A percentile compares a stretch with the other conserved stretches of the same genome.
phyloP scores from a whole-genome alignment of 2,113 vertebrate species.

The Aegotheles bennettii region DNA sequence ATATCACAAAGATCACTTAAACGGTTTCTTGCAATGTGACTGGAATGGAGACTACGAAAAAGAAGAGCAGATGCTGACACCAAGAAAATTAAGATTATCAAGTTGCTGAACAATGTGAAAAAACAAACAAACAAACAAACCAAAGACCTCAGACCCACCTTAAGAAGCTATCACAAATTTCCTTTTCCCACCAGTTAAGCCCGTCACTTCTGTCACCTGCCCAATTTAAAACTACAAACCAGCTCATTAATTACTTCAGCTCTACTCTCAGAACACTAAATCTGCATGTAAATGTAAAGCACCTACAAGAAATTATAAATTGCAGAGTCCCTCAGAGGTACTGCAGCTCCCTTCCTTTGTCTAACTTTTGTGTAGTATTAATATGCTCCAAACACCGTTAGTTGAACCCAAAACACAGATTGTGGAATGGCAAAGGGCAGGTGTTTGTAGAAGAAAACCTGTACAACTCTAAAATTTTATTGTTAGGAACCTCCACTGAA shows the following conservation, averaged over 20 bases:
- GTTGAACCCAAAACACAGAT: neutral
- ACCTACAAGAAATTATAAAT: neutral
- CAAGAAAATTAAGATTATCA: neutral
- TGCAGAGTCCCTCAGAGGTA: neutral
- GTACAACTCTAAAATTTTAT: neutral
- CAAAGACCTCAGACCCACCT: neutral
- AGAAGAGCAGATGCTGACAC: neutral
- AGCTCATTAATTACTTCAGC: neutral
- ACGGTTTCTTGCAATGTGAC: neutral
- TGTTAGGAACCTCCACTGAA: neutral
- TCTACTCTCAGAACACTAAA: neutral
- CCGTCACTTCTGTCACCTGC: neutral
- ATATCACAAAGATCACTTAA: conserved; percentile 23
- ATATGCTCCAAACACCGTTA: neutral
- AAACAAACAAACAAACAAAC: neutral
- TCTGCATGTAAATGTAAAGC: neutral
- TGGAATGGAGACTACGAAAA: neutral
- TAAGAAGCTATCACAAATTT: neutral
- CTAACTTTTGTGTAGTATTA: neutral
- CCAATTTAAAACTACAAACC: neutral
- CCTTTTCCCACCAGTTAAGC: neutral
- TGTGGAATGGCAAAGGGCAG: neutral
- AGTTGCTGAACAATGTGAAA: neutral
- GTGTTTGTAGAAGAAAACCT: neutral
- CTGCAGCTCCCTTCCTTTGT: neutral